Evolutionary conservation across 2,888 invertebrate species (phyloP).

Genomic region (Phlogophora meticulosa): DNA sequence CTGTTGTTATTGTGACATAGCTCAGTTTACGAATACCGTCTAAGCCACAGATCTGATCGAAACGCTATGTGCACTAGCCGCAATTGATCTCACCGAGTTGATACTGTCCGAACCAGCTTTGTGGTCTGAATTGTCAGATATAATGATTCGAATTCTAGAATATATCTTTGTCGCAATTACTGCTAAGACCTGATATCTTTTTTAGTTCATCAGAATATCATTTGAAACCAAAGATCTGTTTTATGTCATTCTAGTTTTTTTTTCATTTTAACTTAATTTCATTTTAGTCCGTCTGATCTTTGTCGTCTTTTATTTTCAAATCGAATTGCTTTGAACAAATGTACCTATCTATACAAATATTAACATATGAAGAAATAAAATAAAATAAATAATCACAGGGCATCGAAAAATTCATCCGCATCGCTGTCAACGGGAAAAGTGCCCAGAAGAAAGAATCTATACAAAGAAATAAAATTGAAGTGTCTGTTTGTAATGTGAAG

Average conservation of each 20-base stretch:
- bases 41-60: constrained; percentile 38
- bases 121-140: constrained; percentile 2
- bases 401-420: too few relatives aligned
- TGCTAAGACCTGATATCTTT: neutral
- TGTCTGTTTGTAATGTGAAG: too few relatives aligned
- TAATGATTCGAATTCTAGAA: constrained; percentile 1
- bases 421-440: too few relatives aligned
- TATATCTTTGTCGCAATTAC: neutral
- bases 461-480: too few relatives aligned
- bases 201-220: neutral
- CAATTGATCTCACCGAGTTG: constrained; percentile 14
- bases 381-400: too few relatives aligned
- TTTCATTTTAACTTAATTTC: constrained; percentile 30
- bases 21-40: constrained; percentile 13
- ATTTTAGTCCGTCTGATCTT: neutral
- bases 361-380: too few relatives aligned
- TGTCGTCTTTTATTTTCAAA: constrained; percentile 13
- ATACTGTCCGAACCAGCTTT: constrained; percentile 23
- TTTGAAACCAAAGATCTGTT: constrained; percentile 3
- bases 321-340: neutral
- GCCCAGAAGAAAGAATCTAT: too few relatives aligned
- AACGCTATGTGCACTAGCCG: constrained; percentile 32
- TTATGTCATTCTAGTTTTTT: constrained; percentile 20
- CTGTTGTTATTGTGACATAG: too few relatives aligned
- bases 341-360: too few relatives aligned